phyloP scores from a whole-genome alignment of 2,797 vertebrate genomes.

The Brachyrhaphis roseni region DNA sequence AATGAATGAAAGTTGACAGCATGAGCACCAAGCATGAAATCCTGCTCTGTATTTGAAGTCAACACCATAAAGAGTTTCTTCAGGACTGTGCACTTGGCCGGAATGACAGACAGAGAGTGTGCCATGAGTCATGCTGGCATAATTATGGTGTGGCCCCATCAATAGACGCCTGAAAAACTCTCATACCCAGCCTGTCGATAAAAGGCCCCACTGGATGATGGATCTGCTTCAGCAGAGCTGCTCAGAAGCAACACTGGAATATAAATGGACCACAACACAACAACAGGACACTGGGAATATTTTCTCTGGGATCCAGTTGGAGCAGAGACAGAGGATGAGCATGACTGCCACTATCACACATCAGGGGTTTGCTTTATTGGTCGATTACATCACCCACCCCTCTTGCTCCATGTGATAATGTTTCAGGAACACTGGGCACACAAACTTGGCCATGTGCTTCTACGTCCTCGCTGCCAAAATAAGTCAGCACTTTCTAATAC shows the following conservation, averaged over 20 bases:
- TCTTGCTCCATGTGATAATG: constrained; percentile 72
- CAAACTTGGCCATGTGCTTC: constrained; percentile 77
- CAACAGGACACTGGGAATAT: constrained; percentile 44
- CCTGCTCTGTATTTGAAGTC: constrained; percentile 37
- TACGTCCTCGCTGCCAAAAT: constrained; percentile 74
- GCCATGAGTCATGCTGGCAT: constrained; percentile 75
- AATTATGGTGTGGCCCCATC: constrained; percentile 65
- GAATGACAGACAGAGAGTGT: constrained; percentile 66
- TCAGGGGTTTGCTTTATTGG: constrained; percentile 70
- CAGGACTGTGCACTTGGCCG: constrained; percentile 51
- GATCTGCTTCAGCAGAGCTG: constrained; percentile 19
- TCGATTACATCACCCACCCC: constrained; percentile 78
- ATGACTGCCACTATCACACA: constrained; percentile 67
- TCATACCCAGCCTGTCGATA: constrained; percentile 71
- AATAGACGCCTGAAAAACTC: constrained; percentile 62
- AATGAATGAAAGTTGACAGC: constrained; percentile 26
- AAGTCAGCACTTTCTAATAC: constrained; percentile 79
- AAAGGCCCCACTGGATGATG: constrained; percentile 47
- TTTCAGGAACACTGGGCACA: constrained; percentile 77
- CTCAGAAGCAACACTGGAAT: constrained; percentile 39
- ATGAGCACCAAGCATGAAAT: constrained; percentile 27
- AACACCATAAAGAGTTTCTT: constrained; percentile 40
- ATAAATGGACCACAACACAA: constrained; percentile 18
- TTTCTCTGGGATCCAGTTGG: constrained; percentile 62
- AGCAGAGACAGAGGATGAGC: constrained; percentile 60